phyloP scores from a whole-genome alignment of 1,140 invertebrate species.

The Zaprionus africanus region DNA sequence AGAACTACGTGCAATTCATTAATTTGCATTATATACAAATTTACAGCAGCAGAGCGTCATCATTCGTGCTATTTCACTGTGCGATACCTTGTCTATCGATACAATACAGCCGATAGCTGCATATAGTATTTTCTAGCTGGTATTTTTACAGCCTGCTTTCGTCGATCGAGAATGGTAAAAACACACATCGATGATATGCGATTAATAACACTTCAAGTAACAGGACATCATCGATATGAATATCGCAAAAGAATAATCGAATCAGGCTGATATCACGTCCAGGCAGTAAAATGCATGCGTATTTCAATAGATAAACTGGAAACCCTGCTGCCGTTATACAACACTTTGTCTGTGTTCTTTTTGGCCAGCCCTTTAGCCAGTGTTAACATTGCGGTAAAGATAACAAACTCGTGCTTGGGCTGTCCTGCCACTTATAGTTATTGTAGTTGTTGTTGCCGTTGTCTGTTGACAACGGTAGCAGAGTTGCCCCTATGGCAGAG shows the following conservation, averaged over 20 bases:
- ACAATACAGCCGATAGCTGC: not conserved
- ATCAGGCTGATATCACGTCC: too few relatives aligned
- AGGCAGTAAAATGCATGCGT: too few relatives aligned
- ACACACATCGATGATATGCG: too few relatives aligned
- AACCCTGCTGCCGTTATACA: conserved; percentile 2
- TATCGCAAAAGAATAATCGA: too few relatives aligned
- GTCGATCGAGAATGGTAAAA: not conserved
- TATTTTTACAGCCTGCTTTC: not conserved
- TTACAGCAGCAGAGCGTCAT: not conserved
- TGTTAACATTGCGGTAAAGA: conserved; percentile 36
- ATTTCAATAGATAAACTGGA: not conserved
- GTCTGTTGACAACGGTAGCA: conserved; percentile 37
- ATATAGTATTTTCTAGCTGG: not conserved
- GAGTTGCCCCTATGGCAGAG: conserved; percentile 1
- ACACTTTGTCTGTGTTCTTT: not conserved
- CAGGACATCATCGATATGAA: too few relatives aligned
- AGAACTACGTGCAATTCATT: conserved; percentile 18
- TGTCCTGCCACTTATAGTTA: conserved; percentile 37
- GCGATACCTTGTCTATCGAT: not conserved
- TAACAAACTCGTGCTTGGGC: conserved; percentile 38
- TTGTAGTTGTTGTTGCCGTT: conserved; percentile 23
- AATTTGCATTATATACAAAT: conserved; percentile 14
- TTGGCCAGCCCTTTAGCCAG: not conserved
- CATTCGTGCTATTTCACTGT: not conserved
- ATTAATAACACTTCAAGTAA: too few relatives aligned